A percentile compares a stretch with the other conserved stretches of the same genome.
Conservation (phyloP, 2,888 invertebrate genomes). For the Apomyelois bistriatella region DNA sequence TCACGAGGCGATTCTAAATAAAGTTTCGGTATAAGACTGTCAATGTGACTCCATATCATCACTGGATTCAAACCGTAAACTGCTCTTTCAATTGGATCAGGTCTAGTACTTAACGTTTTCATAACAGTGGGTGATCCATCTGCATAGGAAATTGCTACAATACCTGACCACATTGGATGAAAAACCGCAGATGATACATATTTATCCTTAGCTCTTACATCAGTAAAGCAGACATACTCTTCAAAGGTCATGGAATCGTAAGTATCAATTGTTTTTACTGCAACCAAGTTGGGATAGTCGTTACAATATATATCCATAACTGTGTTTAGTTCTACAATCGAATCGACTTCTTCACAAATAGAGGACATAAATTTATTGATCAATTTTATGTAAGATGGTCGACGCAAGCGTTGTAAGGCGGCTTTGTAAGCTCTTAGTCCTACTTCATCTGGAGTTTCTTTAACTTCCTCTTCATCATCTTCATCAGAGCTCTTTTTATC, state of each 20-base stretch:
- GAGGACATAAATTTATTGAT: conserved; percentile 48
- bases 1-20: conserved; percentile 84
- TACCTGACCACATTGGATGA: conserved; percentile 86
- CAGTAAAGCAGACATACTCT: conserved; percentile 83
- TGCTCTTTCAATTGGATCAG: conserved; percentile 75
- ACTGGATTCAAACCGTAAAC: conserved; percentile 83
- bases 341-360: conserved; percentile 48
- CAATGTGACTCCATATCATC: conserved; percentile 87
- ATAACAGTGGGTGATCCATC: conserved; percentile 75
- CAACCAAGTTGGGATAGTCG: conserved; percentile 78
- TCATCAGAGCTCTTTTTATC: conserved; percentile 42
- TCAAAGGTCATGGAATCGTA: conserved; percentile 61
- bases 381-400: conserved; percentile 57
- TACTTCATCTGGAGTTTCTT: conserved; percentile 46
- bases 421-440: conserved; percentile 49
- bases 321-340: conserved; percentile 64
- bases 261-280: conserved; percentile 44
- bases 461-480: conserved; percentile 31
- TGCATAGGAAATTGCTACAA: conserved; percentile 84
- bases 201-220: conserved; percentile 83
- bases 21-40: conserved; percentile 84
- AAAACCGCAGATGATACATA: conserved; percentile 83
- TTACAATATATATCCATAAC: conserved; percentile 82
- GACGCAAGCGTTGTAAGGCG: conserved; percentile 52
- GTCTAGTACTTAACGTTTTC: conserved; percentile 54